Evolutionary conservation across 2,113 vertebrate genomes (phyloP), one percentile per base, ranked within the genome.

Genomic region (Labeo catla): DNA sequence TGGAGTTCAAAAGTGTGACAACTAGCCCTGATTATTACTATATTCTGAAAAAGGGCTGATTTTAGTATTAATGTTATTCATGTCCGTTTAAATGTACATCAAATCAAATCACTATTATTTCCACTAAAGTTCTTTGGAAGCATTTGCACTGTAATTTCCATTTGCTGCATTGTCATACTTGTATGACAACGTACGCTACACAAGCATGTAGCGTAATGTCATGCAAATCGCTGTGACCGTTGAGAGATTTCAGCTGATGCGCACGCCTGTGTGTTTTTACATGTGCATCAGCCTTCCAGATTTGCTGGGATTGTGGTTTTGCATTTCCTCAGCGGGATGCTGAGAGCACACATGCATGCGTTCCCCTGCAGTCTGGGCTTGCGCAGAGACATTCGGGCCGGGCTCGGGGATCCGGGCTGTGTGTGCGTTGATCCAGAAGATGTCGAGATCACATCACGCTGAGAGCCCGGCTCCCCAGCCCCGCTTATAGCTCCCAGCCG

Each of bases 371-470:
- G 77, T 73, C 19, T 50, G 82, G 66, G 52, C 63, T 72, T 50
- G 28, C 34, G 59, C 34, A 79, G 52, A 84, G 65, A 84, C 61
- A 70, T 52, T 78, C 52, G 50, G 74, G 47, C 19, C 15, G 57
- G 76, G 79, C 23, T 70, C 74, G 39, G 81, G 59, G 81, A 77
- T 77, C 76, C 23, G 49, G 13, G 49, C 63, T 84, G 77, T 83
- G 77, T 89, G 91, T 87, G 89, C 91, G 91, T 86, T 80, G 86
- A 90, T 91, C 87, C 91, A 89, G 84, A 92, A 90, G 76, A 81
- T 83, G 73, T 65, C 88, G 86, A 86, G 88, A 91, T 91, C 50
- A 86, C 90, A 91, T 92, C 86, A 87, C 82, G 80, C 90, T 80
- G 84, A 80, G 86, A 91, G 89, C 89, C 86, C 72, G 78, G 86